phyloP scores from a whole-genome alignment of 2,888 invertebrate genomes.

The Apamea monoglypha region DNA sequence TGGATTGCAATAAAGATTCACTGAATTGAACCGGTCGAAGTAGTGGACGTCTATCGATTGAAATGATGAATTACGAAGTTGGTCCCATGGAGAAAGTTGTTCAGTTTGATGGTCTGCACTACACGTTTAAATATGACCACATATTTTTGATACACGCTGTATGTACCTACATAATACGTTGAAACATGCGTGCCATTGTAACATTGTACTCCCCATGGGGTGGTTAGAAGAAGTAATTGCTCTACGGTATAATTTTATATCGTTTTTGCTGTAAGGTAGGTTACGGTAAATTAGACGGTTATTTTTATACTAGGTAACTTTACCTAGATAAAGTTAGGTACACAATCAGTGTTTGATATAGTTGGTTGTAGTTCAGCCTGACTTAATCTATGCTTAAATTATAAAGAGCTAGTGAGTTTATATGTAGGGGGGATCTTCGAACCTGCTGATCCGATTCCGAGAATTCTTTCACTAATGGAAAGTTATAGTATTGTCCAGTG shows the following conservation, averaged over 20 bases:
- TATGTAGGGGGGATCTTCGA: background rate
- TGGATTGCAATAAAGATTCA: too few species aligned
- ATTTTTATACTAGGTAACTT: background rate
- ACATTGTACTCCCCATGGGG: conserved; percentile 37
- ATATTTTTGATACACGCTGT: background rate
- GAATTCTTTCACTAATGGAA: background rate
- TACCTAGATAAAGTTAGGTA: background rate
- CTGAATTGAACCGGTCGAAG: too few species aligned
- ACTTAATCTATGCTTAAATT: background rate
- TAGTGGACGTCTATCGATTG: too few species aligned
- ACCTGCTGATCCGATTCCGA: background rate
- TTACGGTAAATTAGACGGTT: background rate
- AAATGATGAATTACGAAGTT: background rate
- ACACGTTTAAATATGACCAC: background rate
- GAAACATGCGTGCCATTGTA: conserved; percentile 16
- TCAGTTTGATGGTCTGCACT: background rate
- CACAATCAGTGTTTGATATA: background rate
- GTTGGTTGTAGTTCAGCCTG: background rate
- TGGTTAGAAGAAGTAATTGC: conserved; percentile 50
- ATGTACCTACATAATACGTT: conserved; percentile 14
- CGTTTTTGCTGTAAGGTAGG: conserved; percentile 2
- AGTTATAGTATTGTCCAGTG: background rate
- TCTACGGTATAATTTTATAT: conserved; percentile 42
- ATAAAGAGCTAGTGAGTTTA: background rate
- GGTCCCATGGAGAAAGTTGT: background rate